phyloP scores from a whole-genome alignment of 1,140 invertebrate species.

The Aleiodes sp. region DNA sequence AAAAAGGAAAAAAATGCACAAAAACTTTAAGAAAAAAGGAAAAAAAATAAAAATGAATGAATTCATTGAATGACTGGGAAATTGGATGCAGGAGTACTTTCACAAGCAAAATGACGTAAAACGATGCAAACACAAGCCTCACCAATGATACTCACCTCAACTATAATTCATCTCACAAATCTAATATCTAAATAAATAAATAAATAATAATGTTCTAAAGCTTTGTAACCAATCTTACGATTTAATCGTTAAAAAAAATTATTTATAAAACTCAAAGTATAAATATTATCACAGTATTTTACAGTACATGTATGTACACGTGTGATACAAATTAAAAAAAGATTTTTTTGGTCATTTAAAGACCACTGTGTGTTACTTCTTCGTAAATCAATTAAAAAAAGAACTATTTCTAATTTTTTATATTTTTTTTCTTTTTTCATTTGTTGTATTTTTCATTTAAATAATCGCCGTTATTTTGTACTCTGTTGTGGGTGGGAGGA shows the following conservation, averaged over 20 bases:
- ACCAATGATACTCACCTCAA: background rate
- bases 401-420: constrained; percentile 46
- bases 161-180: background rate
- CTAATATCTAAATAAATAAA: background rate
- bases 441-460: too few relatives aligned
- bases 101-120: background rate
- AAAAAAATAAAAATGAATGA: background rate
- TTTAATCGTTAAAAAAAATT: constrained; percentile 52
- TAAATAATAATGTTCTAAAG: background rate
- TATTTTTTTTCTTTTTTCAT: constrained; percentile 21
- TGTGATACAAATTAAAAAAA: constrained; percentile 48
- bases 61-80: background rate
- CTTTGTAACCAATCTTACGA: constrained; percentile 43
- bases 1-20: background rate
- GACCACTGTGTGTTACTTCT: constrained; percentile 8
- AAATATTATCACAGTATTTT: constrained; percentile 67
- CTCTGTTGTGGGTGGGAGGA: constrained; percentile 35
- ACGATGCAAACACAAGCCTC: background rate
- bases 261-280: constrained; percentile 45
- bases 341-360: constrained; percentile 3
- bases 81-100: background rate
- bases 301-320: constrained; percentile 62
- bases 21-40: background rate
- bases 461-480: constrained; percentile 48
- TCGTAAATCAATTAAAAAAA: constrained; percentile 32